Conservation (phyloP, 2,888 invertebrate species). For the Eudemis profundana region DNA sequence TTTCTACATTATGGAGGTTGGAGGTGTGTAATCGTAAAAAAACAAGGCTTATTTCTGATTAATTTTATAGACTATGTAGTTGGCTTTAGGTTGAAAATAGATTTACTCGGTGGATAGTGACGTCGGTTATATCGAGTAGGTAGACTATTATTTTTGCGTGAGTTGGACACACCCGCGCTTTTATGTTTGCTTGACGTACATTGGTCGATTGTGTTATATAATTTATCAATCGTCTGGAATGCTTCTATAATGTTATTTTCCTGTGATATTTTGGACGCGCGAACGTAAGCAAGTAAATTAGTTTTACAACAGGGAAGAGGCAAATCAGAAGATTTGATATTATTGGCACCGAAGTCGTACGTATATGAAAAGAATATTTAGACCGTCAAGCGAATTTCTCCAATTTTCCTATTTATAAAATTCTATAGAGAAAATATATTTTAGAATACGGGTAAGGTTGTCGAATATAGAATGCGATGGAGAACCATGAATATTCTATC, state of each 20-base stretch:
- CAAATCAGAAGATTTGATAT: not conserved
- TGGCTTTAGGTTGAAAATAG: not conserved
- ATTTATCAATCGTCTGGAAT: not conserved
- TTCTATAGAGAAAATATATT: too few relatives aligned
- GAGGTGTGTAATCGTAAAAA: constrained; percentile 1
- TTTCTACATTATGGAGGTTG: not conserved
- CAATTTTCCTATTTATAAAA: too few relatives aligned
- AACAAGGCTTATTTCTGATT: not conserved
- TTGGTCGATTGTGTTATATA: not conserved
- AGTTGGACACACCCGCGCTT: constrained; percentile 22
- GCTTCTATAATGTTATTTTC: not conserved
- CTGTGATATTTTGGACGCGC: not conserved
- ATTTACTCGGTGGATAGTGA: not conserved
- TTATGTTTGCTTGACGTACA: constrained; percentile 12
- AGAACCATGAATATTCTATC: too few relatives aligned
- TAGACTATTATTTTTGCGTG: not conserved
- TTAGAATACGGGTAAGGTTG: too few relatives aligned
- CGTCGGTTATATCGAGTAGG: not conserved
- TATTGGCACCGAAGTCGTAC: not conserved
- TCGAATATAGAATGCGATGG: too few relatives aligned
- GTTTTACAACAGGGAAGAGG: not conserved
- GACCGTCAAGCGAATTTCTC: too few relatives aligned
- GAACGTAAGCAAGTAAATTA: not conserved
- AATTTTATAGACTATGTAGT: not conserved
- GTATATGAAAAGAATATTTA: not conserved